Evolutionary conservation across 1,140 invertebrate genomes (phyloP), one percentile per base, ranked within the genome.

Genomic region (Temnothorax curvispinosus): DNA sequence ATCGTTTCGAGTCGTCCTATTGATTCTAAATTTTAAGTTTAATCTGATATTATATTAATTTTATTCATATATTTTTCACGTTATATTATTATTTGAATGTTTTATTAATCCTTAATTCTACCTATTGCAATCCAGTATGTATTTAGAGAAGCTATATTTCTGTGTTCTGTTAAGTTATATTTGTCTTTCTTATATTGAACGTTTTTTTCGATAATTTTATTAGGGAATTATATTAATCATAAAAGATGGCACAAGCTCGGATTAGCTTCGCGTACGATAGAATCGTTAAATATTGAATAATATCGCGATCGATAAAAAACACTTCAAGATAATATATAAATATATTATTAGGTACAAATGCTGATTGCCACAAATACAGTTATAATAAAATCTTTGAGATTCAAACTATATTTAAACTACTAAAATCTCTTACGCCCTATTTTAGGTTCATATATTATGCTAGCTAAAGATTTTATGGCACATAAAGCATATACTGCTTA

Each of bases 401-500:
- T 72, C 3, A 0, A 71, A 71, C 15, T 77, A 56, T 41, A 32
- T 81, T 27, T 56, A 35, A 27, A 44, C 15, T 44, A 32, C 21
- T 5, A 2, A 13, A 71, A 35, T 80, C 13, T 80, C 13, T 72
- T 15, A 54, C 18, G n/a, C 3, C 7, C 56, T 44, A 47, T 38
- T 52, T 54, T 50, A 15, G 18, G 7, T 27, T 32, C 18, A 50
- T 21, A 56, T 35, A 67, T 47, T 82, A 72, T 41, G 27, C 4
- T 21, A 13, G 65, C 41, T 75, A 13, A 27, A 44, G 44, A 44
- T 50, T 71, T 84, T 35, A 75, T 21, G 67, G 32, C 54, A 60
- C 18, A 27, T 60, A 74, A 75, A 84, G 54, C 41, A 74, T 44
- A 71, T 32, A 15, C 64, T 65, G 18, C 15, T 54, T 54, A 52